phyloP scores from a whole-genome alignment of 2,113 vertebrate species.

The Cyphomyrus discorhynchus region DNA sequence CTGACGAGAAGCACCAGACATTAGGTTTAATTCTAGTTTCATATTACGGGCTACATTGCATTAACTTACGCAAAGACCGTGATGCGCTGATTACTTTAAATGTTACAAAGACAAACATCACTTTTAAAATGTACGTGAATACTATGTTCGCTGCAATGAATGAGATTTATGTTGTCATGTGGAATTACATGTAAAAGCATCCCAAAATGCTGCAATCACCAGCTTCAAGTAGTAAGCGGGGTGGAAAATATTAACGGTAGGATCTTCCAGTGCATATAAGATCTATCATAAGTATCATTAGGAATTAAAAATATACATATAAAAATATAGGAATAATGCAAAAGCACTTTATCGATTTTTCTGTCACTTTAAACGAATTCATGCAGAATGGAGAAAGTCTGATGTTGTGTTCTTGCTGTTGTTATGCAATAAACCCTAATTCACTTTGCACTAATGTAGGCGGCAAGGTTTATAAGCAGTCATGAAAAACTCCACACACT shows the following conservation, averaged over 20 bases:
- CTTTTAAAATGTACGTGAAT: neutral
- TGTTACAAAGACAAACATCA: neutral
- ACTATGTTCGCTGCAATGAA: neutral
- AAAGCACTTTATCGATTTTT: conserved; percentile 66
- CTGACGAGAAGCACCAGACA: conserved; percentile 55
- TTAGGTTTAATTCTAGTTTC: conserved; percentile 5
- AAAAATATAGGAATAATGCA: conserved; percentile 1
- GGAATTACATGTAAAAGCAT: conserved; percentile 33
- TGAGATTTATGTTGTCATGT: conserved; percentile 26
- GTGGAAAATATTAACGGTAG: conserved; percentile 8
- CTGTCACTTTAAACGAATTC: conserved; percentile 50
- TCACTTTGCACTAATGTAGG: conserved; percentile 73
- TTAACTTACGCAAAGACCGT: neutral
- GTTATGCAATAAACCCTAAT: conserved; percentile 67
- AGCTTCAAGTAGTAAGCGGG: conserved; percentile 35
- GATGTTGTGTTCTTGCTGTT: conserved; percentile 52
- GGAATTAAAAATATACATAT: neutral
- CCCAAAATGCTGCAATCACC: conserved; percentile 33
- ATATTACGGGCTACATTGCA: neutral
- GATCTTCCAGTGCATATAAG: neutral
- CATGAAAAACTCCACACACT: neutral
- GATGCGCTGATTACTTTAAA: neutral
- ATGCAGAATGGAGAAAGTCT: conserved; percentile 31
- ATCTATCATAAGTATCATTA: neutral
- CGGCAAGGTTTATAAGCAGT: neutral